Percentiles rank a stretch among this genome's conserved stretches.
These are phyloP conservation scores for Plagiodera versicolora DNA, from an alignment of 2,888 invertebrate species.

Conservation along the genomic window DNA sequence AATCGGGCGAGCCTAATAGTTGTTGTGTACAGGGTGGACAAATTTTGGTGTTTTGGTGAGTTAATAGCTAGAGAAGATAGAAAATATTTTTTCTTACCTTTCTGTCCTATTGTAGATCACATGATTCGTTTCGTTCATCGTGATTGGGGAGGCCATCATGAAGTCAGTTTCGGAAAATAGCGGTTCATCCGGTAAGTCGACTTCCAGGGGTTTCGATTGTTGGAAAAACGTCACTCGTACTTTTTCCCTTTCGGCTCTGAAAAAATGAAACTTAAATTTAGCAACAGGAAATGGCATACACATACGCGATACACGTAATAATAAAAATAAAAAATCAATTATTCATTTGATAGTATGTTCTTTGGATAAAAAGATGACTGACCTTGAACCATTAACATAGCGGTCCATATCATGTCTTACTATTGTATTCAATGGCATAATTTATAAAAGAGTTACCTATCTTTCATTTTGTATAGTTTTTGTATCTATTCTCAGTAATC, in stretches of 20 bases:
- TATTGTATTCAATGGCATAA: too few relatives aligned
- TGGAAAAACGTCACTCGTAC: constrained; percentile 84
- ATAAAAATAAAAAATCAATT: too few relatives aligned
- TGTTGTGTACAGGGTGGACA: neutral
- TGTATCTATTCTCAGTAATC: neutral
- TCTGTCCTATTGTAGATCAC: constrained; percentile 67
- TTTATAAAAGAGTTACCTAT: too few relatives aligned
- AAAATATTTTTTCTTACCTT: constrained; percentile 57
- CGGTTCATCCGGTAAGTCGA: constrained; percentile 63
- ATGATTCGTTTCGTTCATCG: constrained; percentile 53
- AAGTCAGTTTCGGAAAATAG: constrained; percentile 57
- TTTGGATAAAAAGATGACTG: too few relatives aligned
- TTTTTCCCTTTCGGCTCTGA: constrained; percentile 75
- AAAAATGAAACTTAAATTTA: constrained; percentile 43
- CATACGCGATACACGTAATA: too few relatives aligned
- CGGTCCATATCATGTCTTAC: too few relatives aligned
- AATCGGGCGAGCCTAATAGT: neutral
- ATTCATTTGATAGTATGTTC: too few relatives aligned
- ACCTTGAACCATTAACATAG: too few relatives aligned
- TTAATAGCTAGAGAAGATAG: too few relatives aligned
- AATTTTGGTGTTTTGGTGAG: too few relatives aligned
- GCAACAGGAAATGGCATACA: too few relatives aligned
- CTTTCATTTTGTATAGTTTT: too few relatives aligned
- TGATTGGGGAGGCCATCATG: constrained; percentile 51
- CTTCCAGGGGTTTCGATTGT: constrained; percentile 74